Evolutionary conservation across 2,113 vertebrate species (phyloP), one percentile per base, ranked within the genome.

Genomic region (Dryoscopus gambensis): DNA sequence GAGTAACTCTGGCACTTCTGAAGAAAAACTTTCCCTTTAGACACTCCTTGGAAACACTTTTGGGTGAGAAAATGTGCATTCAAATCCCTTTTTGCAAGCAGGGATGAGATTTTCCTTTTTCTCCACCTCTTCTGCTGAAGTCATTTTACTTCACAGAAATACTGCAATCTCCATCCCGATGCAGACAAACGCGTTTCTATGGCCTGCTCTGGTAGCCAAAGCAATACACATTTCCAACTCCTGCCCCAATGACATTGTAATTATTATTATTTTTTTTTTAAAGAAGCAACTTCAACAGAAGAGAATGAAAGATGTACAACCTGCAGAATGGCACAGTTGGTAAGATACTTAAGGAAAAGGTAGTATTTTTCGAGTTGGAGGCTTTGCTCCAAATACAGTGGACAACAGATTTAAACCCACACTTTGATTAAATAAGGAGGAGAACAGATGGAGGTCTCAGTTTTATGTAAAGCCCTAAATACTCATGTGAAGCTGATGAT

Each of bases 121-220:
- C 73, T 87, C 73, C 39, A 56, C 52, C 42, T 92, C 64, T 84
- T 64, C 86, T 91, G 87, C 14, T 95, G 89, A 95, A 96, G 69
- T 71, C 3, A 84, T 94, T 94, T 84, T 59, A 71, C 35, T 78
- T 75, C 67, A 77, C 1, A 91, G 55, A 89, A 94, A 91, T 59
- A 75, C 60, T 53, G 57, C 87, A 89, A 68, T 30, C 75, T 73
- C 63, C 68, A 88, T 47, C 37, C 49, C 0, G 1, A 84, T 13
- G 7, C 39, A 87, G 60, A 91, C 82, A 88, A 94, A 49, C 8
- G 23, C 2, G 1, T 90, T 93, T 55, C 60, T 87, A 11, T 11
- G 83, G 63, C 80, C 44, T 82, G 74, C 17, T 82, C 62, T 90
- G 50, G 68, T 84, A 92, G 79, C 24, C 79, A 93, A 69, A 71